Percentiles rank a stretch among this genome's conserved stretches.
Evolutionary conservation across 2,113 vertebrate genomes (phyloP).

Genomic region (Aegypius monachus): DNA sequence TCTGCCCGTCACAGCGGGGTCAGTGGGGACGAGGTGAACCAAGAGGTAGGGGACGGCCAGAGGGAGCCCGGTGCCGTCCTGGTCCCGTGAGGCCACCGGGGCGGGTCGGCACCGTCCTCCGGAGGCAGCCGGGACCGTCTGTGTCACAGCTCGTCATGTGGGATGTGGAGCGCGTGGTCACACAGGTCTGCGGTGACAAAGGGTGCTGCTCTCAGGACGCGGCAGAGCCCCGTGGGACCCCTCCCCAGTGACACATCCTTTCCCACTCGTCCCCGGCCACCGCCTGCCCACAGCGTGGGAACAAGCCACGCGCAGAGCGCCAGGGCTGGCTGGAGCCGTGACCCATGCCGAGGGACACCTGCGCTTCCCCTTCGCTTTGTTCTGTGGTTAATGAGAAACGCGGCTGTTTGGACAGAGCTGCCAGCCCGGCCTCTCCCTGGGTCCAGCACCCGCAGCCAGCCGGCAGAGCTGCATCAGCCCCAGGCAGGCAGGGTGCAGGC

Average conservation of each 20-base stretch:
- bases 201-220: accelerated
- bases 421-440: accelerated
- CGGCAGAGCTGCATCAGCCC: not conserved
- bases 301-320: accelerated
- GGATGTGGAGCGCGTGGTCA: slow-evolving; percentile 88
- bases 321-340: accelerated
- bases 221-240: not conserved
- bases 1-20: accelerated
- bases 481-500: not conserved
- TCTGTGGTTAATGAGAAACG: not conserved
- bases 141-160: slow-evolving; percentile 89
- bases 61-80: accelerated
- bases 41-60: accelerated
- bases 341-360: not conserved
- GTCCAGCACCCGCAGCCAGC: not conserved
- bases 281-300: accelerated
- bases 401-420: not conserved
- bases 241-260: not conserved
- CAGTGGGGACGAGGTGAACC: not conserved
- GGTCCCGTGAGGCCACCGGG: not conserved
- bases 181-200: slow-evolving; percentile 84
- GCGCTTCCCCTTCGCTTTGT: not conserved
- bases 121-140: not conserved
- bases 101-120: not conserved
- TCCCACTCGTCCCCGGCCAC: not conserved